phyloP scores from a whole-genome alignment of 2,113 vertebrate genomes.

The Python bivittatus region DNA sequence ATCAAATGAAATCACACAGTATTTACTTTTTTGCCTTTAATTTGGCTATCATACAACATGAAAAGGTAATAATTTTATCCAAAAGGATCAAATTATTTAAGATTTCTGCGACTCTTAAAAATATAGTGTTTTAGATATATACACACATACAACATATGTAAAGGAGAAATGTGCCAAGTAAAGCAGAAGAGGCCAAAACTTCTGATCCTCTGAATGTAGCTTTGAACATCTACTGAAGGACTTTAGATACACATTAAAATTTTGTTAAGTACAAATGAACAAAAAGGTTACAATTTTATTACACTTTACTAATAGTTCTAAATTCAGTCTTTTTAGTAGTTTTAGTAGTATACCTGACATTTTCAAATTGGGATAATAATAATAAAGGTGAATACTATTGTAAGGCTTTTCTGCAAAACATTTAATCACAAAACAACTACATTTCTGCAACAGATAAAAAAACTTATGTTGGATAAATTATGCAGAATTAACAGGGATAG shows the following conservation, averaged over 20 bases:
- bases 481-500: slow-evolving; percentile 12
- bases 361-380: slow-evolving; percentile 40
- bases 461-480: slow-evolving; percentile 47
- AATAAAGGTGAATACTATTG: slow-evolving; percentile 23
- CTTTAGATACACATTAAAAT: slow-evolving; percentile 10
- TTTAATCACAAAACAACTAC: slow-evolving; percentile 49
- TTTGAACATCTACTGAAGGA: slow-evolving; percentile 16
- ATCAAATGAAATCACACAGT: slow-evolving; percentile 7
- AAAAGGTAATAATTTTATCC: slow-evolving; percentile 49
- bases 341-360: slow-evolving; percentile 7
- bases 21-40: slow-evolving; percentile 65
- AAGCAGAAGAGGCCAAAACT: slow-evolving; percentile 46
- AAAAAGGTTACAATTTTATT: slow-evolving; percentile 51
- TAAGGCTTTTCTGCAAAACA: slow-evolving; percentile 41
- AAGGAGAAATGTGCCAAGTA: slow-evolving; percentile 60
- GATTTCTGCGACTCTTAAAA: slow-evolving; percentile 66
- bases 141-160: slow-evolving; percentile 34
- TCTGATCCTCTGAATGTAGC: slow-evolving; percentile 51
- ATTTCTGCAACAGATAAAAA: slow-evolving; percentile 45
- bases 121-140: slow-evolving; percentile 59
- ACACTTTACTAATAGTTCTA: slow-evolving; percentile 49
- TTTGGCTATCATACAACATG: slow-evolving; percentile 63
- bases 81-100: slow-evolving; percentile 33
- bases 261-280: slow-evolving; percentile 56
- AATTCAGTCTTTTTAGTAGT: slow-evolving; percentile 52